These are phyloP conservation scores for Nothoprocta pentlandii DNA, from an alignment of 2,113 vertebrate species.

Conservation along the genomic window DNA sequence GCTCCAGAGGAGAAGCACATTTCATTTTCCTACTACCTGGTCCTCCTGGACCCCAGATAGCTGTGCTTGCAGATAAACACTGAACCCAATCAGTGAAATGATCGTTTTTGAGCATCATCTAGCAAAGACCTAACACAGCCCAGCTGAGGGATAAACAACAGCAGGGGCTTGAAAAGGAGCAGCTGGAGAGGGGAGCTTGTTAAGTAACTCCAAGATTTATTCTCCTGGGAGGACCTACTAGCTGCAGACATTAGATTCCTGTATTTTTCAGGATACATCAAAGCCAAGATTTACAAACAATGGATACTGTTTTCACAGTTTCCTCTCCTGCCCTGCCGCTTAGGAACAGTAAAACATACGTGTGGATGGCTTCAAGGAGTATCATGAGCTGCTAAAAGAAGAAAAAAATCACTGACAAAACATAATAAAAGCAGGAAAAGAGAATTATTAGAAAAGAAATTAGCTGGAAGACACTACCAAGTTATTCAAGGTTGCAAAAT, in stretches of 20 bases:
- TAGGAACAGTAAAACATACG: not conserved
- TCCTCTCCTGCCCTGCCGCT: not conserved
- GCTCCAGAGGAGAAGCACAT: not conserved
- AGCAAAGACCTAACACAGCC: not conserved
- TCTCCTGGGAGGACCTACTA: not conserved
- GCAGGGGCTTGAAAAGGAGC: conserved; percentile 9
- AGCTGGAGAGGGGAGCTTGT: not conserved
- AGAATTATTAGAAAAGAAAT: not conserved
- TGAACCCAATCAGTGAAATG: not conserved
- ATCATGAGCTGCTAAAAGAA: not conserved
- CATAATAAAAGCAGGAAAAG: not conserved
- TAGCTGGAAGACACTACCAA: not conserved
- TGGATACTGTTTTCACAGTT: not conserved
- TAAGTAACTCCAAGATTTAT: not conserved
- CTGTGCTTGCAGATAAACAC: not conserved
- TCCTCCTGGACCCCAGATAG: not conserved
- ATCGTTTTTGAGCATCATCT: conserved; percentile 6
- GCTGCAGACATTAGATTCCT: not conserved
- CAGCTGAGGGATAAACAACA: conserved; percentile 26
- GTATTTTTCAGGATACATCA: not conserved
- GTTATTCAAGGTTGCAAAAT: not conserved
- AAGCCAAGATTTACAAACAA: not conserved
- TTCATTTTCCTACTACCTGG: not conserved
- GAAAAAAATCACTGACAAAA: not conserved
- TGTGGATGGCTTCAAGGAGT: not conserved